Conservation (phyloP, 2,113 vertebrate species). For the Microcebus ravelobensis region DNA sequence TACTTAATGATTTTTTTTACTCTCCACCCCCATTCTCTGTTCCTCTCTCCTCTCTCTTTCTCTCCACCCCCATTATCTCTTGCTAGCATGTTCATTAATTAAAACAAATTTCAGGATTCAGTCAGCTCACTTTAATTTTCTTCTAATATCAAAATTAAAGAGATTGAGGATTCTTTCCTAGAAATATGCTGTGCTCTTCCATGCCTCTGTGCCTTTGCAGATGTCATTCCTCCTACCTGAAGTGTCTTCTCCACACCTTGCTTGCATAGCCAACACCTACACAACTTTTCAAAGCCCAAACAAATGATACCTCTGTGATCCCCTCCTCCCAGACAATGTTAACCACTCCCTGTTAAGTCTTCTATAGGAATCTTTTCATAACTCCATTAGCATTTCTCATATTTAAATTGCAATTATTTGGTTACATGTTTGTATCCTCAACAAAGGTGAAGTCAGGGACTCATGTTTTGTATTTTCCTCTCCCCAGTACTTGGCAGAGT, state of each 20-base stretch:
- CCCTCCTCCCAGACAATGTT: not conserved
- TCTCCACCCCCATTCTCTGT: not conserved
- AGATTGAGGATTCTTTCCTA: not conserved
- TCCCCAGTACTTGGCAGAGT: not conserved
- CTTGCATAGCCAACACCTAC: not conserved
- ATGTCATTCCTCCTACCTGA: not conserved
- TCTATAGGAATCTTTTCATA: not conserved
- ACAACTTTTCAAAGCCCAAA: not conserved
- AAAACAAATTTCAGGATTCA: not conserved
- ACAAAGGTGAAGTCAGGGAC: not conserved
- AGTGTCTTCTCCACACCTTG: not conserved
- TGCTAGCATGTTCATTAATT: not conserved
- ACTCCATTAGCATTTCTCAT: conserved; percentile 1
- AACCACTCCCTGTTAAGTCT: not conserved
- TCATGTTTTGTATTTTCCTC: not conserved
- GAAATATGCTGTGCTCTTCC: not conserved
- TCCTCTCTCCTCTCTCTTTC: not conserved
- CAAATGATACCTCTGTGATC: not conserved
- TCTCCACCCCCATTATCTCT: not conserved
- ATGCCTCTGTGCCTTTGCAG: not conserved
- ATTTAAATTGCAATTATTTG: conserved; percentile 8
- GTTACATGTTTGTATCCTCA: not conserved
- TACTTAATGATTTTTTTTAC: not conserved
- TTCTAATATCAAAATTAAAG: not conserved
- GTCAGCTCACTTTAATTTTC: not conserved